phyloP scores from a whole-genome alignment of 2,113 vertebrate genomes.

The Isichthys henryi region DNA sequence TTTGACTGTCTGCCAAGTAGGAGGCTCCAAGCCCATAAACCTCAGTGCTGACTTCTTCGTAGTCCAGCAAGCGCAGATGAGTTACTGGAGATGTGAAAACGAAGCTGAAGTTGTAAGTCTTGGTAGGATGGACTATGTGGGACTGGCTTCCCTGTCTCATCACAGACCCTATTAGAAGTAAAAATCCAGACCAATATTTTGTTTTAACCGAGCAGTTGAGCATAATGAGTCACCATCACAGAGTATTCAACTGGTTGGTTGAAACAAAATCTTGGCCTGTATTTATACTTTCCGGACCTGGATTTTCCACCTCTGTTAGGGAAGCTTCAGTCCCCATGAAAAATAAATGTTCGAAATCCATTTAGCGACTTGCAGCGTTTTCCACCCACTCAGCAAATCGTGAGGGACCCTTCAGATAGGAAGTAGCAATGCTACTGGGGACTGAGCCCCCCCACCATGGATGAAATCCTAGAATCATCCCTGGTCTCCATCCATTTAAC shows the following conservation, averaged over 20 bases:
- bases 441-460: background rate
- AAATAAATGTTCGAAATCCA: background rate
- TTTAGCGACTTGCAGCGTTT: background rate
- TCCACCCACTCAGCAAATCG: background rate
- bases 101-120: background rate
- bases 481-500: background rate
- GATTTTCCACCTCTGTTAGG: background rate
- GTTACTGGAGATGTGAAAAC: background rate
- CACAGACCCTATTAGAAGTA: background rate
- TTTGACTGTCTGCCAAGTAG: background rate
- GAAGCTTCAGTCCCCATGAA: background rate
- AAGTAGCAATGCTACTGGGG: background rate
- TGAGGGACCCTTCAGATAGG: background rate
- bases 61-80: background rate
- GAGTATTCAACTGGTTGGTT: background rate
- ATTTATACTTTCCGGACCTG: background rate
- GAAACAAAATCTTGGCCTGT: background rate
- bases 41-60: background rate
- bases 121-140: background rate
- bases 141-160: background rate
- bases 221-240: background rate
- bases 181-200: background rate
- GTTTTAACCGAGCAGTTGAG: background rate
- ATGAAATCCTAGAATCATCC: background rate
- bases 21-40: background rate